Percentiles rank a stretch among this genome's conserved stretches.
phyloP scores from a whole-genome alignment of 2,888 invertebrate genomes.

The Aphelenchoides bicaudatus region DNA sequence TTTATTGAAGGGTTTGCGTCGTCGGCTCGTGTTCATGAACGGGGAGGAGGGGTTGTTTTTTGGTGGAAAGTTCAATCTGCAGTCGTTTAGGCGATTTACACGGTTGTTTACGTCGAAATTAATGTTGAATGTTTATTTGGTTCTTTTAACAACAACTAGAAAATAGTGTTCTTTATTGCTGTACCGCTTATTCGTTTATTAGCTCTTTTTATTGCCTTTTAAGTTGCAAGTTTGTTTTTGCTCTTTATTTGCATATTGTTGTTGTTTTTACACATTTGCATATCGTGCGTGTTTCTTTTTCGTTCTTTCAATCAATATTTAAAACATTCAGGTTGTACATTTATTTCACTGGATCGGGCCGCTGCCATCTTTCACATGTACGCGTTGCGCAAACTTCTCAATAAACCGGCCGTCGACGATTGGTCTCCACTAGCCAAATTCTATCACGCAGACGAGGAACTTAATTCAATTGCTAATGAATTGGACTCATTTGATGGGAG shows the following conservation, averaged over 20 bases:
- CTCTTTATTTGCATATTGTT: not conserved
- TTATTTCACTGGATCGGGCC: not conserved
- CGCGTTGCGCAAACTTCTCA: conserved; percentile 56
- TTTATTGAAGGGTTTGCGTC: too few relatives aligned
- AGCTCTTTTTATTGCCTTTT: too few relatives aligned
- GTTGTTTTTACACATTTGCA: not conserved
- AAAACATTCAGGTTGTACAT: not conserved
- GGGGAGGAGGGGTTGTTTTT: too few relatives aligned
- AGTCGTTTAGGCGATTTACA: too few relatives aligned
- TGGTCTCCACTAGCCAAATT: conserved; percentile 66
- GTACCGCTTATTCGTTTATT: too few relatives aligned
- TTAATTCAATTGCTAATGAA: conserved; percentile 87
- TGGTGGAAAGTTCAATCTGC: too few relatives aligned
- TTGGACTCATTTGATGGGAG: conserved; percentile 98
- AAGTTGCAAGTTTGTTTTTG: not conserved
- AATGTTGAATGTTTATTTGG: too few relatives aligned
- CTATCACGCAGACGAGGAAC: conserved; percentile 93
- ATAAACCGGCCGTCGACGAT: conserved; percentile 58
- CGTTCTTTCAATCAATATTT: not conserved
- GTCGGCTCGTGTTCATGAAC: too few relatives aligned
- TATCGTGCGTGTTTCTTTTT: not conserved
- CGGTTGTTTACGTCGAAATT: too few relatives aligned
- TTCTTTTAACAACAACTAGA: too few relatives aligned
- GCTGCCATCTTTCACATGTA: conserved; percentile 40
- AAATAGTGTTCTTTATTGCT: too few relatives aligned